Evolutionary conservation across 2,888 invertebrate genomes (phyloP).

Genomic region (Amiota minor): DNA sequence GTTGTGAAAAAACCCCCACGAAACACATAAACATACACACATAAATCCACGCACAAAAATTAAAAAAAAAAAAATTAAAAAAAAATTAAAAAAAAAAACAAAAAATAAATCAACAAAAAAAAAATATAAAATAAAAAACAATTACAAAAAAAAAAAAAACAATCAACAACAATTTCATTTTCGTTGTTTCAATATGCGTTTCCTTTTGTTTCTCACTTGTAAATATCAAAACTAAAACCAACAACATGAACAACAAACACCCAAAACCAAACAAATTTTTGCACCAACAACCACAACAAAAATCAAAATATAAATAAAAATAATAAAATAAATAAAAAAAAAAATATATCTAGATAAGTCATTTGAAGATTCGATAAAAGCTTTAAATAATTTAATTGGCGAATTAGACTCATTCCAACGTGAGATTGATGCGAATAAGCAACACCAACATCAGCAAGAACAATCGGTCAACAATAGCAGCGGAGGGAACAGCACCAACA

Average conservation of each 20-base stretch:
- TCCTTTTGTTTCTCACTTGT: constrained; percentile 21
- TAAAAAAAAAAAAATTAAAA: constrained; percentile 33
- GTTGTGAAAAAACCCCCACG: constrained; percentile 32
- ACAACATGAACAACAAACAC: constrained; percentile 34
- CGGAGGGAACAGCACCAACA: constrained; percentile 32
- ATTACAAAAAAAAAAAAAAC: neutral
- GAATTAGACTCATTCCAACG: constrained; percentile 75
- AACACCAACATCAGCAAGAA: constrained; percentile 49
- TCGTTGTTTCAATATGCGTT: constrained; percentile 14
- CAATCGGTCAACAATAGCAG: constrained; percentile 38
- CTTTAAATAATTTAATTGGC: constrained; percentile 74
- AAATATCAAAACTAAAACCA: constrained; percentile 33
- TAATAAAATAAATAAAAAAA: constrained; percentile 43
- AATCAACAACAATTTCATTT: constrained; percentile 2
- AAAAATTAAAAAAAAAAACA: constrained; percentile 40
- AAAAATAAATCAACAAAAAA: constrained; percentile 21
- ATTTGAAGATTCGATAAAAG: constrained; percentile 74
- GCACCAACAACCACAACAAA: constrained; percentile 35
- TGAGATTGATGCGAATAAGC: constrained; percentile 72
- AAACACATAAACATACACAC: constrained; percentile 24
- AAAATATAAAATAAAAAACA: constrained; percentile 21
- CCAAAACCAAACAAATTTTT: constrained; percentile 29
- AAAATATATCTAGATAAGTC: constrained; percentile 69
- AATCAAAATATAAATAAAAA: constrained; percentile 35
- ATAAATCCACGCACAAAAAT: constrained; percentile 14